These are phyloP conservation scores for Caiman crocodilus DNA, from an alignment of 2,797 vertebrate genomes.

Conservation along the genomic window DNA sequence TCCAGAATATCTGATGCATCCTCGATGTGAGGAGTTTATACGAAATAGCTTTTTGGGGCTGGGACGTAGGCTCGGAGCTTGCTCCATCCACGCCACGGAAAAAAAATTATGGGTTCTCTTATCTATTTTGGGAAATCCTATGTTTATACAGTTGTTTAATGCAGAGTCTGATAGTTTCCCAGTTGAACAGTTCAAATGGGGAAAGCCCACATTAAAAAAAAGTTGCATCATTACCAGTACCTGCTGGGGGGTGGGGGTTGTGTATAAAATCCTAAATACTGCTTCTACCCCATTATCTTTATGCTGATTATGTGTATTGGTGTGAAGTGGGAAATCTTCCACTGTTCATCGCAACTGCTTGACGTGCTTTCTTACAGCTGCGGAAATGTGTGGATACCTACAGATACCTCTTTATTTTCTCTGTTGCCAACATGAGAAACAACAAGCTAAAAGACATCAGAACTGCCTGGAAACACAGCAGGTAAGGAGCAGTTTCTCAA, in stretches of 20 bases:
- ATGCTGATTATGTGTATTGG: background rate
- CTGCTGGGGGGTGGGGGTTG: too few species aligned
- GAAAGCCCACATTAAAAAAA: background rate
- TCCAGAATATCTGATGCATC: too few species aligned
- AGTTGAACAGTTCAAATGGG: background rate
- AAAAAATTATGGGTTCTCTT: background rate
- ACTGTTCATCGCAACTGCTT: background rate
- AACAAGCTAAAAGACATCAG: slow-evolving; percentile 95
- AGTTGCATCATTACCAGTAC: background rate
- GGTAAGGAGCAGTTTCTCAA: slow-evolving; percentile 76
- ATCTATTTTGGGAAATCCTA: background rate
- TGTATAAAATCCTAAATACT: background rate
- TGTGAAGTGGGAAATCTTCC: background rate
- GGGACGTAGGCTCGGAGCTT: too few species aligned
- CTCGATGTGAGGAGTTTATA: too few species aligned
- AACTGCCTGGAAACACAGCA: slow-evolving; percentile 97
- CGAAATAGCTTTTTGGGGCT: too few species aligned
- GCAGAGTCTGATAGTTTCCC: background rate
- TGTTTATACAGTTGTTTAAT: background rate
- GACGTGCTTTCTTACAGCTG: slow-evolving; percentile 79
- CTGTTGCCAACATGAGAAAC: slow-evolving; percentile 96
- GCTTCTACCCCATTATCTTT: background rate
- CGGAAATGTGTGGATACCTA: slow-evolving; percentile 96
- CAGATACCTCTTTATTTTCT: slow-evolving; percentile 93
- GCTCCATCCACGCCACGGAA: too few species aligned